Percentiles rank a stretch among this genome's conserved stretches.
These are phyloP conservation scores for Agrotis exclamationis DNA, from an alignment of 2,888 invertebrate genomes.

Conservation along the genomic window DNA sequence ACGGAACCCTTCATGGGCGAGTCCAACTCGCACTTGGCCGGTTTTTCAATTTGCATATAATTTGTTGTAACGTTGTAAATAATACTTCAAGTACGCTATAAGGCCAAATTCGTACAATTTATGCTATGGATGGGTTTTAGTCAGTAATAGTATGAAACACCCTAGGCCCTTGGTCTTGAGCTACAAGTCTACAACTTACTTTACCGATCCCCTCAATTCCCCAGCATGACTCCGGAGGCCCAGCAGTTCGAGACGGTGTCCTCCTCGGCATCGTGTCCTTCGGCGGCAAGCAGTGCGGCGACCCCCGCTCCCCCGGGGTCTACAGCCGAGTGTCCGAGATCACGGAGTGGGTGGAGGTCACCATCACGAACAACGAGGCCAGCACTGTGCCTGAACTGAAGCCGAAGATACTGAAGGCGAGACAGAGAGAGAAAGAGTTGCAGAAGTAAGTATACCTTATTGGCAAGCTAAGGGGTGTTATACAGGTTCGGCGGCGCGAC, in stretches of 20 bases:
- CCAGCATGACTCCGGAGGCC: constrained; percentile 87
- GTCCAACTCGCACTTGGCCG: no score
- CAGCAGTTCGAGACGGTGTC: constrained; percentile 85
- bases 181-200: no score
- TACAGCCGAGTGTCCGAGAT: constrained; percentile 83
- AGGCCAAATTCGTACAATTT: no score
- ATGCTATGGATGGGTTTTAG: no score
- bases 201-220: background rate
- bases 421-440: constrained; percentile 79
- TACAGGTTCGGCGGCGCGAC: no score
- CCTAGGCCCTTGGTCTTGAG: no score
- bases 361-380: constrained; percentile 81
- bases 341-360: constrained; percentile 83
- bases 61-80: no score
- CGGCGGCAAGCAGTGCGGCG: constrained; percentile 87
- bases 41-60: no score
- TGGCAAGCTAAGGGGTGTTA: no score
- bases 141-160: no score
- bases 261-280: constrained; percentile 86
- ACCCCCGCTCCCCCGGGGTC: constrained; percentile 86
- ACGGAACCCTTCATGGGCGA: no score
- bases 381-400: constrained; percentile 74
- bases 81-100: no score
- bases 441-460: constrained; percentile 76
- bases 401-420: constrained; percentile 82